Percentiles rank a stretch among this genome's conserved stretches.
phyloP scores from a whole-genome alignment of 2,113 vertebrate genomes.

The Odocoileus hemionus region DNA sequence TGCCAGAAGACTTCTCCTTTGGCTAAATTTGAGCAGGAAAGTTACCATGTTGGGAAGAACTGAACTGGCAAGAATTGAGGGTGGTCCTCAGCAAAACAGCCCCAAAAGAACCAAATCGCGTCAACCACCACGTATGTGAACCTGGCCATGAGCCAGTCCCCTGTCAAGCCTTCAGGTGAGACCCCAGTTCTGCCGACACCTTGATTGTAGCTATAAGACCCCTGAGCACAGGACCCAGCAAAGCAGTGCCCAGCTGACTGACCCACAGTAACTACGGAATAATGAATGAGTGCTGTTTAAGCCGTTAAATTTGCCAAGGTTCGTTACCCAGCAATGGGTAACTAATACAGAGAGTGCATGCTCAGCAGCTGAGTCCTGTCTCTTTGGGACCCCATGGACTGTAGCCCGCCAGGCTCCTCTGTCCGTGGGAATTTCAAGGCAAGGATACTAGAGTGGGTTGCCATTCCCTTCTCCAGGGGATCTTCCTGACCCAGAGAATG shows the following conservation, averaged over 20 bases:
- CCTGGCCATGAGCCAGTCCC: background rate
- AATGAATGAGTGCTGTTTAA: background rate
- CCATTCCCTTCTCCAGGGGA: background rate
- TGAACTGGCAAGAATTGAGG: background rate
- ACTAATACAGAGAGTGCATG: background rate
- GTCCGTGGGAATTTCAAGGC: background rate
- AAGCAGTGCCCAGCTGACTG: background rate
- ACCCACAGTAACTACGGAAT: background rate
- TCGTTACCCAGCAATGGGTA: background rate
- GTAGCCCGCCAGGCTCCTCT: background rate
- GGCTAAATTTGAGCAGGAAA: background rate
- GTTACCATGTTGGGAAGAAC: background rate
- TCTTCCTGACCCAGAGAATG: background rate
- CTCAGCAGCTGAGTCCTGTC: background rate
- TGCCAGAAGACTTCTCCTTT: background rate
- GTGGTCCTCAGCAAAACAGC: background rate
- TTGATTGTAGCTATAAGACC: background rate
- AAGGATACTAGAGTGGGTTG: background rate
- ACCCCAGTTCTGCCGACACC: background rate
- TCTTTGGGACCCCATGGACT: background rate
- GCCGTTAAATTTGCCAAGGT: background rate
- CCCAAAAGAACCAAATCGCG: background rate
- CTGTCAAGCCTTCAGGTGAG: background rate
- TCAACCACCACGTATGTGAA: background rate
- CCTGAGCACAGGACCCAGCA: background rate